A percentile compares a stretch with the other conserved stretches of the same genome.
These are phyloP conservation scores for Ceramica pisi DNA, from an alignment of 2,888 invertebrate genomes.

Conservation along the genomic window DNA sequence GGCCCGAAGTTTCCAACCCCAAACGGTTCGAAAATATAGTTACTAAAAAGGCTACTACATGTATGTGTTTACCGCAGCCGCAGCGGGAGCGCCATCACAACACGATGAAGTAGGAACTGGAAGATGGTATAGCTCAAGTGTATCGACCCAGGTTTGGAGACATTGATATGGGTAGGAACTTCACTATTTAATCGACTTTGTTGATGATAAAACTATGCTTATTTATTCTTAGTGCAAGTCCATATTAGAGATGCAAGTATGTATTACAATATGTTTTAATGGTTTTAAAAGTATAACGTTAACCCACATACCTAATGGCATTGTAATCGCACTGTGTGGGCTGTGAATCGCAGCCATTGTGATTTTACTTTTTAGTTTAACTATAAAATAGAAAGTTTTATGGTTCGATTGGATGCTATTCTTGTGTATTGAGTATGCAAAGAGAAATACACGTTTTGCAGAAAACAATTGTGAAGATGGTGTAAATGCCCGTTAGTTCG, in stretches of 20 bases:
- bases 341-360: conserved; percentile 43
- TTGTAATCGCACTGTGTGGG: conserved; percentile 57
- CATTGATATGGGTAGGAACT: no score
- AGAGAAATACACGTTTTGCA: conserved; percentile 23
- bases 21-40: no score
- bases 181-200: background rate
- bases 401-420: conserved; percentile 42
- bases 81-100: no score
- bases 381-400: conserved; percentile 56
- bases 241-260: conserved; percentile 28
- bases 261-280: conserved; percentile 36
- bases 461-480: background rate
- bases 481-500: background rate
- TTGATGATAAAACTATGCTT: background rate
- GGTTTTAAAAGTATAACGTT: conserved; percentile 48
- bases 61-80: no score
- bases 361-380: conserved; percentile 35
- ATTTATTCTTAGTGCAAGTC: background rate
- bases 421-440: conserved; percentile 11
- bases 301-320: conserved; percentile 59
- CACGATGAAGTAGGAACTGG: no score
- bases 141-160: no score
- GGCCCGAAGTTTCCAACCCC: no score
- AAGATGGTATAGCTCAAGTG: no score
- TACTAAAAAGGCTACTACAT: no score